A percentile compares a stretch with the other conserved stretches of the same genome.
Evolutionary conservation across 2,797 vertebrate genomes (phyloP).

Genomic region (Sylvia borin): DNA sequence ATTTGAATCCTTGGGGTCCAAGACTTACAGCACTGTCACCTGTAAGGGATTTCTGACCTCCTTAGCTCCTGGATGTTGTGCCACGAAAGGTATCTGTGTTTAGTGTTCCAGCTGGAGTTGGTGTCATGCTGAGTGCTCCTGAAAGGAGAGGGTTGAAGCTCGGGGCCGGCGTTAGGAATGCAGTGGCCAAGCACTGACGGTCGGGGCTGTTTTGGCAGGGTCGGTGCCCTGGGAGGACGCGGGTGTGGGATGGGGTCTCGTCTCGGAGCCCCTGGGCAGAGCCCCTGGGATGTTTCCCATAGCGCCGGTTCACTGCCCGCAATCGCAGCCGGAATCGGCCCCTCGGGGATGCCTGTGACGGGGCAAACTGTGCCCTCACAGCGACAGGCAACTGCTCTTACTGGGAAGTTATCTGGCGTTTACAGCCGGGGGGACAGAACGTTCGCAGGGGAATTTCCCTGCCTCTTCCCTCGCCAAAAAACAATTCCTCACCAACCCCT

Average conservation of each 20-base stretch:
- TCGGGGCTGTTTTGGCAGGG: not conserved
- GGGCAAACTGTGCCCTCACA: not conserved
- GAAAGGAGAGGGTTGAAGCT: not conserved
- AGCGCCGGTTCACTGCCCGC: rapidly evolving
- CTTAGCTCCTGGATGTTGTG: not conserved
- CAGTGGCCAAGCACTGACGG: rapidly evolving
- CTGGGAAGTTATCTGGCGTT: not conserved
- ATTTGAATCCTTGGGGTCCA: not conserved
- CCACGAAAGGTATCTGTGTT: rapidly evolving
- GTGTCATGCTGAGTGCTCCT: rapidly evolving
- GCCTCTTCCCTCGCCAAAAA: not conserved
- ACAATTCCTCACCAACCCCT: not conserved
- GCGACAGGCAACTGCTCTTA: not conserved
- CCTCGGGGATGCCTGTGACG: not conserved
- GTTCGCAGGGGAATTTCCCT: not conserved
- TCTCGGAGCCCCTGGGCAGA: not conserved
- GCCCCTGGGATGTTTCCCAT: not conserved
- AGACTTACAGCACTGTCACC: rapidly evolving
- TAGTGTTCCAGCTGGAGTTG: rapidly evolving
- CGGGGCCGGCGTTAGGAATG: rapidly evolving
- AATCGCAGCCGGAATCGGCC: rapidly evolving
- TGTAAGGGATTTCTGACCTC: not conserved
- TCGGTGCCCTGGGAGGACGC: rapidly evolving
- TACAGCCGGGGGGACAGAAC: not conserved
- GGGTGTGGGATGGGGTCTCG: not conserved